Base-by-base conservation (phyloP, 1,140 invertebrate genomes). In the Latrodectus geometricus region DNA sequence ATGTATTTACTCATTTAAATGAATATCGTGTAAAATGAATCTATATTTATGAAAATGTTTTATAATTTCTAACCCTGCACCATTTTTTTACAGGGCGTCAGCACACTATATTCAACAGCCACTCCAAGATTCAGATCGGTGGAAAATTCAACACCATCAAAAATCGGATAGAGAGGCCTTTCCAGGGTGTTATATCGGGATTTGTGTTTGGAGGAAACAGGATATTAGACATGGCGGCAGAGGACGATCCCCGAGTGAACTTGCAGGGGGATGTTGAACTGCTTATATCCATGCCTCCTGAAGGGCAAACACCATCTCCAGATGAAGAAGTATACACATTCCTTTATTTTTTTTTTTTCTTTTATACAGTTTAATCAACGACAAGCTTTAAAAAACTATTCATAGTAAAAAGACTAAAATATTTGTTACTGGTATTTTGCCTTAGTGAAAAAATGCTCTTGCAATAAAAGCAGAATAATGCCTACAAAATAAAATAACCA, bases 31-130 rank as follows among this genome's bases (percentile, higher is more conserved):
- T 1, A 35, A 35, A 35, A 35, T 35, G 35, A 35, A 35, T 35
- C 35, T 35, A 35, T 35, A 35, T 35, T 35, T 35, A 35, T 35
- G 35, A 35, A 35, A 35, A 35, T 35, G 5, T 5, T 5, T 5
- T 5, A 35, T 35, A 35, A 35, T 35, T 35, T 35, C 35, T 35
- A 1, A 35, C 2, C 35, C 35, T 35, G 35, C 1, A 35, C 35
- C 35, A 5, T 35, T 35, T 35, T 1, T 5, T 35, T 35, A 35
- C 35, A 97, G 97, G 96, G 81, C 94, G 95, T 89, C 96, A 98
- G 89, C 93, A 96, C 73, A 95, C 94, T 72, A 95, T 97, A 23
- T 98, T 98, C 92, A 98, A 98, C 92, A 95, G 95, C 89, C 97
- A 98, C 93, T 96, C 96, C 12, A 94, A 94, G 23, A 95, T 98